phyloP scores from a whole-genome alignment of 2,113 vertebrate species.

The Pterocles gutturalis region DNA sequence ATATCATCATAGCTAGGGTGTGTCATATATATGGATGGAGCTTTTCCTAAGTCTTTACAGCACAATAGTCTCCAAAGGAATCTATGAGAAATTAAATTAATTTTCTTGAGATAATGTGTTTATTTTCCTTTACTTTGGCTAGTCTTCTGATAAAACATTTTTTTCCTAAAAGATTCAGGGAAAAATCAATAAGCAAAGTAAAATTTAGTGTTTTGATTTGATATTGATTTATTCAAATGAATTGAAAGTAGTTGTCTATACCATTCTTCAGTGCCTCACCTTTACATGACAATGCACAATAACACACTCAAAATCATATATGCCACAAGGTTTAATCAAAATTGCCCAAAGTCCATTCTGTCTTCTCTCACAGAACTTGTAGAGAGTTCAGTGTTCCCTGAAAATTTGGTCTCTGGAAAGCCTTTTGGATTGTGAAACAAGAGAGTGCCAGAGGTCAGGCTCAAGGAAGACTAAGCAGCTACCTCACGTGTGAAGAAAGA shows the following conservation, averaged over 20 bases:
- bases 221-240: neutral
- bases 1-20: slow-evolving; percentile 21
- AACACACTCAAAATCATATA: neutral
- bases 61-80: neutral
- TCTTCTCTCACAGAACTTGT: neutral
- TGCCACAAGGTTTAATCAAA: neutral
- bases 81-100: slow-evolving; percentile 3
- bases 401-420: neutral
- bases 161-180: neutral
- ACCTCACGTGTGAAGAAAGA: neutral
- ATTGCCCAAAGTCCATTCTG: neutral
- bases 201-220: neutral
- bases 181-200: neutral
- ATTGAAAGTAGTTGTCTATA: neutral
- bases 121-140: neutral
- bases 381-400: neutral
- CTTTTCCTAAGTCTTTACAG: slow-evolving; percentile 31
- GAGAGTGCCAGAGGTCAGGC: neutral
- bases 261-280: neutral
- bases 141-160: neutral
- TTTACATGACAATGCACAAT: neutral
- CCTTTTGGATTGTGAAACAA: neutral
- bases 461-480: neutral
- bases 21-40: neutral
- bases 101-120: neutral